These are phyloP conservation scores for Clinocottus analis DNA, from an alignment of 2,113 vertebrate genomes.

Conservation along the genomic window DNA sequence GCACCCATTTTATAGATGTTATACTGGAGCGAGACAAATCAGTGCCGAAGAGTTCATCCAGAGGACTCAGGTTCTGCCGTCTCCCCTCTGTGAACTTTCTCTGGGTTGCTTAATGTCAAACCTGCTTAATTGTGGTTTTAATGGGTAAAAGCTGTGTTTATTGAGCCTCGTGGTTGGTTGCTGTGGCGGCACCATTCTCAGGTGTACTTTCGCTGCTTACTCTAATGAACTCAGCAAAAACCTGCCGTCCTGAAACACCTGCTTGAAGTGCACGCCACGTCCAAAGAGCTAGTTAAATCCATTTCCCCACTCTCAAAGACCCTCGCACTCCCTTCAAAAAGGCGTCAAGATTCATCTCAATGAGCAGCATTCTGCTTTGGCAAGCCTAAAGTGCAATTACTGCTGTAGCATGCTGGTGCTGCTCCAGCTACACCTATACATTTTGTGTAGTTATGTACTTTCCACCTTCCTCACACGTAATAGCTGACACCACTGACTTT, in stretches of 20 bases:
- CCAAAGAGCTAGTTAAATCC: conserved; percentile 75
- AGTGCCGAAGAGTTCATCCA: conserved; percentile 9
- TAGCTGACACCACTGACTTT: conserved; percentile 64
- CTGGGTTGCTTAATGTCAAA: conserved; percentile 49
- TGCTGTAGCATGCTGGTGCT: conserved; percentile 62
- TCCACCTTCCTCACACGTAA: conserved; percentile 54
- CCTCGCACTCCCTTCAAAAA: conserved; percentile 73
- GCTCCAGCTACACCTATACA: conserved; percentile 72
- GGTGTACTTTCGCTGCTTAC: conserved; percentile 68
- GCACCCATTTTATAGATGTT: conserved; percentile 9
- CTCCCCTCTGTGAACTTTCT: conserved; percentile 43
- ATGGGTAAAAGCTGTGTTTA: conserved; percentile 65
- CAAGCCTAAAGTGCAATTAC: conserved; percentile 76
- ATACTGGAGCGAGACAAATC: conserved; percentile 7
- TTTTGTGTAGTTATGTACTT: conserved; percentile 70
- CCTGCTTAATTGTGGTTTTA: conserved; percentile 57
- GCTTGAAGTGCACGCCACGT: conserved; percentile 66
- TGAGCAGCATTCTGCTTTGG: conserved; percentile 81
- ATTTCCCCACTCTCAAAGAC: conserved; percentile 74
- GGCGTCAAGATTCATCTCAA: conserved; percentile 78
- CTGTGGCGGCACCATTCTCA: conserved; percentile 53
- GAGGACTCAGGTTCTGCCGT: conserved; percentile 24
- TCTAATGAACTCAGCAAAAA: conserved; percentile 73
- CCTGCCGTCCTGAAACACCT: conserved; percentile 58
- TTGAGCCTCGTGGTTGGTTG: conserved; percentile 58